Percentiles rank a stretch among this genome's conserved stretches.
Conservation (phyloP, 2,113 vertebrate species). For the Vidua macroura region DNA sequence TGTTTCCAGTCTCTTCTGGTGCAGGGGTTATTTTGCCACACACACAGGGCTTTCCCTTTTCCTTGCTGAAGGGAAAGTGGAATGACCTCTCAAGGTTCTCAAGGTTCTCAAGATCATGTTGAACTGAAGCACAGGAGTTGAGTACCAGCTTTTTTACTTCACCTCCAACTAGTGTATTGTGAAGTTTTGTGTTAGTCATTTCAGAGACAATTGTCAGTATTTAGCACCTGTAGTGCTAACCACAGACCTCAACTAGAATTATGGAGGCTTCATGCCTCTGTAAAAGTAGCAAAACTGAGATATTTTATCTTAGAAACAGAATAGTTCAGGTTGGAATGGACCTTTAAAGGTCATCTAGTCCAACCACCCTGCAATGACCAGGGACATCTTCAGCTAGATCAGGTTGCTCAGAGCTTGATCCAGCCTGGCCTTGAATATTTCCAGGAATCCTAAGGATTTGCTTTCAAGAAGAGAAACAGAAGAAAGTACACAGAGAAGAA, state of each 20-base stretch:
- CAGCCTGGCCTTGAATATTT: neutral
- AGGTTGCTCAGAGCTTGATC: neutral
- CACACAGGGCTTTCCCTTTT: neutral
- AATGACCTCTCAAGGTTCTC: neutral
- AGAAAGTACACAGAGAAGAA: neutral
- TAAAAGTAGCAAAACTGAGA: neutral
- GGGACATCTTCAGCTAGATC: neutral
- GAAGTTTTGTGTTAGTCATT: neutral
- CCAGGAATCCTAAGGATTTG: neutral
- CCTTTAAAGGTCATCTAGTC: neutral
- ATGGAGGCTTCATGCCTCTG: neutral
- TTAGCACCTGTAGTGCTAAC: neutral
- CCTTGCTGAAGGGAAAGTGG: neutral
- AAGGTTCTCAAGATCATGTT: neutral
- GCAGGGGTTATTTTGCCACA: neutral
- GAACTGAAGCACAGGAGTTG: neutral
- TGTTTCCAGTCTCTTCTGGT: neutral
- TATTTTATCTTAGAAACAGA: neutral
- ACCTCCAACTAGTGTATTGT: neutral
- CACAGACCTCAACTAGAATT: neutral
- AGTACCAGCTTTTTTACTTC: neutral
- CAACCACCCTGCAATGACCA: neutral
- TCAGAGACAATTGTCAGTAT: neutral
- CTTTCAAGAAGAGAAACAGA: neutral
- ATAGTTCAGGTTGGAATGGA: neutral